Conservation (phyloP, 2,888 invertebrate genomes). For the Homarus gammarus region DNA sequence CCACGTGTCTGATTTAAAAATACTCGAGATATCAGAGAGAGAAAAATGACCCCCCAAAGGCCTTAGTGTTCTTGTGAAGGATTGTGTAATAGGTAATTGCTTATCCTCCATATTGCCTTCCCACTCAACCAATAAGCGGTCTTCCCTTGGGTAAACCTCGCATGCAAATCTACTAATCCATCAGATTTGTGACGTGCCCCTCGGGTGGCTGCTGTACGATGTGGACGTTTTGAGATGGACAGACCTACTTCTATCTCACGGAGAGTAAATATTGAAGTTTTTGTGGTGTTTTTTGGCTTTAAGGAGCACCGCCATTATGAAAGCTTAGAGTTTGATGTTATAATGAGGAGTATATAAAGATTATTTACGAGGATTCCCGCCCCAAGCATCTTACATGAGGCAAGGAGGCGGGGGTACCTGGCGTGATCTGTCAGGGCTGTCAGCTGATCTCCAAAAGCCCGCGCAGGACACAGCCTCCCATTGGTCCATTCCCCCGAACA, state of each 20-base stretch:
- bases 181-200: constrained; percentile 48
- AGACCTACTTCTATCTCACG: too few species aligned
- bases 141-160: constrained; percentile 24
- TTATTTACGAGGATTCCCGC: neutral
- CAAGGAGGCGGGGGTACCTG: constrained; percentile 39
- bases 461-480: constrained; percentile 32
- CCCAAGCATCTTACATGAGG: constrained; percentile 25
- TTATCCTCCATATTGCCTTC: constrained; percentile 41
- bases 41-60: too few species aligned
- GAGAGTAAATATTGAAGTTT: too few species aligned
- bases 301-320: too few species aligned
- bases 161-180: constrained; percentile 54
- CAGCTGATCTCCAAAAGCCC: constrained; percentile 45
- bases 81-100: neutral
- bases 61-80: neutral
- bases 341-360: neutral
- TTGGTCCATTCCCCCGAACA: constrained; percentile 26
- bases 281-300: too few species aligned
- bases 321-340: too few species aligned
- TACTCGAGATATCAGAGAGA: too few species aligned
- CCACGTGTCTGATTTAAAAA: too few species aligned
- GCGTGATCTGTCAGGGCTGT: constrained; percentile 15
- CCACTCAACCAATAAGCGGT: constrained; percentile 46
- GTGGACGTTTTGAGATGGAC: too few species aligned
- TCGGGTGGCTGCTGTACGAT: constrained; percentile 39